These are phyloP conservation scores for Sarcophaga variegata DNA, from an alignment of 2,888 invertebrate genomes.

Conservation along the genomic window DNA sequence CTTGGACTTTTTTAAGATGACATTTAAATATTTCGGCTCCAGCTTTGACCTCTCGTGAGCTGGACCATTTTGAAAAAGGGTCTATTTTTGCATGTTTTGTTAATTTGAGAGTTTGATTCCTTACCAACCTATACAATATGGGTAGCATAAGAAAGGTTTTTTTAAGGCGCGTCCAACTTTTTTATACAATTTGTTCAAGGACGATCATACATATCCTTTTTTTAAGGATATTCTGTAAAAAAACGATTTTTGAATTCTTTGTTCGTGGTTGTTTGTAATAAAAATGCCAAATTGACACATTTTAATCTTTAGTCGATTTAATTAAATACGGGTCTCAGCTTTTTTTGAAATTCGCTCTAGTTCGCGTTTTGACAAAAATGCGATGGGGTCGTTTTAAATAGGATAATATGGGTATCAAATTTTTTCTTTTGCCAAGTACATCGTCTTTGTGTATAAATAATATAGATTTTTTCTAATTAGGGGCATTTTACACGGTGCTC, in stretches of 20 bases:
- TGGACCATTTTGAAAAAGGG: no score
- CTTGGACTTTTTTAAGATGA: conserved; percentile 15
- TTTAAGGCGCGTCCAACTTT: conserved; percentile 9
- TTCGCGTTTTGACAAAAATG: no score
- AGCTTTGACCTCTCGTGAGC: no score
- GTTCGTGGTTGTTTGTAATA: not conserved
- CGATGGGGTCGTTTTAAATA: no score
- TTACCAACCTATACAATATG: conserved; percentile 18
- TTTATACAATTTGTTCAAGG: conserved; percentile 17
- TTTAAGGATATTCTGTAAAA: not conserved
- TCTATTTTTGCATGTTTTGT: not conserved
- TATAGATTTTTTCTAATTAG: no score
- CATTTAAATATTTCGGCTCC: not conserved
- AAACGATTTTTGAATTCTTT: not conserved
- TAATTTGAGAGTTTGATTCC: conserved; percentile 13
- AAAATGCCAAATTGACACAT: conserved; percentile 13
- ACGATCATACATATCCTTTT: not conserved
- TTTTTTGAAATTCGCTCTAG: no score
- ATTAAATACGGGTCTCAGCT: not conserved
- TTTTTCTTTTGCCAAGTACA: no score
- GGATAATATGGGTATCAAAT: no score
- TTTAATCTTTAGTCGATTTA: not conserved
- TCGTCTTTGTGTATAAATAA: no score
- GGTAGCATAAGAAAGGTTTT: not conserved
- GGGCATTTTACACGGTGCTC: no score